Evolutionary conservation across 2,113 vertebrate genomes (phyloP).

Genomic region (Vidua macroura): DNA sequence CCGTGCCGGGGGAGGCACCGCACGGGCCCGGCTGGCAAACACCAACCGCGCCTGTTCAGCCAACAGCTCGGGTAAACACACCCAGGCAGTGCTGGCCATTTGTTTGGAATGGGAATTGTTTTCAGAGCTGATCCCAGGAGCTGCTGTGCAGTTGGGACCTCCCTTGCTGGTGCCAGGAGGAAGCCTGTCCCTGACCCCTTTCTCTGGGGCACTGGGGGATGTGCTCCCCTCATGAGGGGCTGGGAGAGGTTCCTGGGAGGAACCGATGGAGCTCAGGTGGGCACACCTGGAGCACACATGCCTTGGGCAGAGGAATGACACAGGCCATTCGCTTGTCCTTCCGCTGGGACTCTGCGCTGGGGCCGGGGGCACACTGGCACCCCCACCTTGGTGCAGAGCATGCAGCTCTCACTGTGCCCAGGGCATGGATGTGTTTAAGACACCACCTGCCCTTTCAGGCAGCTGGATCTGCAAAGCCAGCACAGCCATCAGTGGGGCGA

Average conservation of each 20-base stretch:
- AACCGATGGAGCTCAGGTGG: not conserved
- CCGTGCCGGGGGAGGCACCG: not conserved
- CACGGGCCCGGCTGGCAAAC: slow-evolving; percentile 43
- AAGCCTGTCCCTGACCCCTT: not conserved
- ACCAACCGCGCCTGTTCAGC: not conserved
- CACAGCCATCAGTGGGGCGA: fast-evolving
- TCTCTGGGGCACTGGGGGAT: not conserved
- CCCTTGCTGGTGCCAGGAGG: not conserved
- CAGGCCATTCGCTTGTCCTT: fast-evolving
- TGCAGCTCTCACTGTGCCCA: fast-evolving
- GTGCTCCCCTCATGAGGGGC: fast-evolving
- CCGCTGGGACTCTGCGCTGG: fast-evolving
- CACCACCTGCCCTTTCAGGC: not conserved
- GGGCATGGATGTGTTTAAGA: not conserved
- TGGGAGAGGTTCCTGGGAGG: not conserved
- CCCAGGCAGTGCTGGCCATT: slow-evolving; percentile 6
- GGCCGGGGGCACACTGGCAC: fast-evolving
- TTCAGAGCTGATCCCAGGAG: not conserved
- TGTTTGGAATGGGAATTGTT: not conserved
- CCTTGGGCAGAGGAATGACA: fast-evolving
- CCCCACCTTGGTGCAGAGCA: not conserved
- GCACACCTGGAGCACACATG: fast-evolving
- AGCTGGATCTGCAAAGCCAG: not conserved
- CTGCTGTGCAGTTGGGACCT: too few relatives aligned
- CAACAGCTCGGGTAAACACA: slow-evolving; percentile 33